Conservation (phyloP, 2,113 vertebrate species). For the Xiphophorus maculatus region DNA sequence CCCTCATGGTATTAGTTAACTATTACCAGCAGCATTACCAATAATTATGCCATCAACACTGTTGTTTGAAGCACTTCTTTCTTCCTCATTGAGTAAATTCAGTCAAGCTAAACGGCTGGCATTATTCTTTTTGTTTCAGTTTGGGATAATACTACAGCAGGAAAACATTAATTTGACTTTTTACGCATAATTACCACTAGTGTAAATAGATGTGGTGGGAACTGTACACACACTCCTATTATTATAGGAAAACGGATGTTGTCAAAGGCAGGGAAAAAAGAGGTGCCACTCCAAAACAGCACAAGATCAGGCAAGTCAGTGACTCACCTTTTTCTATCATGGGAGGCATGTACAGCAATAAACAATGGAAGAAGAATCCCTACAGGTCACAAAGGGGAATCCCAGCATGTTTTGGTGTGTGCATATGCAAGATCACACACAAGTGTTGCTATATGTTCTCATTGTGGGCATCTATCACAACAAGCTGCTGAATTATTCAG, state of each 20-base stretch:
- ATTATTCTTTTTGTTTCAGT: neutral
- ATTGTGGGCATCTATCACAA: conserved; percentile 59
- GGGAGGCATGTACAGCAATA: conserved; percentile 52
- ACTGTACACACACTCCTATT: neutral
- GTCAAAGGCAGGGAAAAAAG: conserved; percentile 9
- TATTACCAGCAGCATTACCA: neutral
- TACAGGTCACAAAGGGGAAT: conserved; percentile 56
- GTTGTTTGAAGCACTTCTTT: neutral
- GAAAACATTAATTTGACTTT: neutral
- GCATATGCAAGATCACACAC: neutral
- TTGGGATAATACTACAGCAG: neutral
- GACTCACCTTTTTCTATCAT: conserved; percentile 56
- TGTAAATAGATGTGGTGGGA: no score
- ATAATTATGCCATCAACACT: neutral
- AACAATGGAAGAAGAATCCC: conserved; percentile 73
- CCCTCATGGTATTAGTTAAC: neutral
- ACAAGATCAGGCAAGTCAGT: conserved; percentile 70
- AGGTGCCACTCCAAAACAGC: conserved; percentile 32
- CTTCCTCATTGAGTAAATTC: neutral
- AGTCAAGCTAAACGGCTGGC: neutral
- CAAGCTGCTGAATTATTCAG: conserved; percentile 72
- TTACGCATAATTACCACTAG: neutral
- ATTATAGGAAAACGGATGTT: conserved; percentile 33
- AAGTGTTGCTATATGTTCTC: conserved; percentile 54
- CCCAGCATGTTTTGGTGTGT: conserved; percentile 14